Conservation (phyloP, 2,888 invertebrate genomes). For the Sepioteuthis lessoniana region DNA sequence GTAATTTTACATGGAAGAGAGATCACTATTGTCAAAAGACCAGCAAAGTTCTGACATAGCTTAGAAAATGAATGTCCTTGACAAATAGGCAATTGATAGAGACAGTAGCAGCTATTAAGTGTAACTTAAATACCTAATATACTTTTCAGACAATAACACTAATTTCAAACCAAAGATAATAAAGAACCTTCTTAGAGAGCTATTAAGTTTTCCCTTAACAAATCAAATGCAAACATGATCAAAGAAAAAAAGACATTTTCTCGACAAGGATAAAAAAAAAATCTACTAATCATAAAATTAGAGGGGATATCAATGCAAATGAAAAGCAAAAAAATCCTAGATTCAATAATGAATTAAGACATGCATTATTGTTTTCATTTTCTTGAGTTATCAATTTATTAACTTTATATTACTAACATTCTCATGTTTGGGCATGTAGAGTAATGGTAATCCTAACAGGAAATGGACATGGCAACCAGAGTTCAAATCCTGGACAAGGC, state of each 20-base stretch:
- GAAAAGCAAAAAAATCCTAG: too few relatives aligned
- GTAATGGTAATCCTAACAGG: too few relatives aligned
- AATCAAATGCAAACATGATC: neutral
- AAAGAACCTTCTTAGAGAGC: neutral
- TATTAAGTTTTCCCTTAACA: neutral
- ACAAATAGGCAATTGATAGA: neutral
- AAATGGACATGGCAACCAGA: too few relatives aligned
- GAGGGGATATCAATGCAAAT: too few relatives aligned
- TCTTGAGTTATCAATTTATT: too few relatives aligned
- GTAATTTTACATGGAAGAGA: neutral
- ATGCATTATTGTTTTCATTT: too few relatives aligned
- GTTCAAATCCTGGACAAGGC: too few relatives aligned
- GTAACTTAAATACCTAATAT: neutral
- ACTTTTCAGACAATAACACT: conserved; percentile 9
- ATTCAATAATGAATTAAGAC: too few relatives aligned
- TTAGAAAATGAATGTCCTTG: neutral
- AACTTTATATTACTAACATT: too few relatives aligned
- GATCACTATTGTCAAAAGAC: neutral
- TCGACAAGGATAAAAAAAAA: neutral
- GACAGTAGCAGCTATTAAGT: neutral
- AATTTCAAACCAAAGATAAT: conserved; percentile 10
- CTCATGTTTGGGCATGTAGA: too few relatives aligned
- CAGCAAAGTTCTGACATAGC: neutral
- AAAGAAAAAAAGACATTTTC: neutral
- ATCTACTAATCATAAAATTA: too few relatives aligned